A percentile compares a stretch with the other conserved stretches of the same genome.
Conservation (phyloP, 2,888 invertebrate genomes). For the Lamellibrachia columna region DNA sequence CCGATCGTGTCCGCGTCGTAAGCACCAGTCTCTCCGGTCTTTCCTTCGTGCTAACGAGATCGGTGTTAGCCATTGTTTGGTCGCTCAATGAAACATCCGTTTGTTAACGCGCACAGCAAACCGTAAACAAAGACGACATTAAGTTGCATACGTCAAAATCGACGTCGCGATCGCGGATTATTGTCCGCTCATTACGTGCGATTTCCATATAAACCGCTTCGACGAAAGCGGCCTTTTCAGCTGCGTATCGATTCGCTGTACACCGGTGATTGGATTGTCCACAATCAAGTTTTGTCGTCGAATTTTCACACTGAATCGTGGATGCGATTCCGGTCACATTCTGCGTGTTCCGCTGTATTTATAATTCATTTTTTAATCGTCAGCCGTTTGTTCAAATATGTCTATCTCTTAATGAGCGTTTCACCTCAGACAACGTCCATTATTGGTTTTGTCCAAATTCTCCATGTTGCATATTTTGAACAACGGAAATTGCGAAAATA, state of each 20-base stretch:
- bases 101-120: neutral
- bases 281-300: neutral
- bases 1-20: neutral
- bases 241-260: neutral
- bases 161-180: neutral
- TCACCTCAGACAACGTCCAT: neutral
- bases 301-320: neutral
- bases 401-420: neutral
- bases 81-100: neutral
- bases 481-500: neutral
- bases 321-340: neutral
- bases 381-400: neutral
- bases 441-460: neutral
- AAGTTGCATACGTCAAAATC: neutral
- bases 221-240: conserved; percentile 8
- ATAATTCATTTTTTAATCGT: neutral
- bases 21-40: neutral
- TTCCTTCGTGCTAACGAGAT: neutral
- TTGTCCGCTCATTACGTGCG: neutral
- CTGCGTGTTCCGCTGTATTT: neutral
- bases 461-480: neutral
- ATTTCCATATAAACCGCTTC: neutral
- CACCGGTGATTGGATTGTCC: neutral
- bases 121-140: neutral
- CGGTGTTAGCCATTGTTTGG: neutral